Base-by-base conservation (phyloP, 2,888 invertebrate species). In the Cordylochernes scorpioides region DNA sequence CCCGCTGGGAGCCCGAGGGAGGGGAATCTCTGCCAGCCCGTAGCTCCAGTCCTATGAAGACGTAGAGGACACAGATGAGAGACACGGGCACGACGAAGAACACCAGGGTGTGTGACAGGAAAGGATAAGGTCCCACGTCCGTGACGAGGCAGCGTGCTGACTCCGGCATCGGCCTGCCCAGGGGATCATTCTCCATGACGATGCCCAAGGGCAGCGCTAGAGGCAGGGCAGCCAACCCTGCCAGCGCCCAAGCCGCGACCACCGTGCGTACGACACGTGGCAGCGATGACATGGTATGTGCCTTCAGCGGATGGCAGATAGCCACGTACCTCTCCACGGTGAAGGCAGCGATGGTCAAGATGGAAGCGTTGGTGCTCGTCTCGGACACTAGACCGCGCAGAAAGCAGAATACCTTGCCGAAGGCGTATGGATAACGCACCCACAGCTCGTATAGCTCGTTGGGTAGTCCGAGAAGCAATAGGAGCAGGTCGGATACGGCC, bases 1-100 rank as follows among this genome's bases (percentile, higher is more conserved):
- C 17, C 9, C 24, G 19, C 27, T 28, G n/a, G n/a, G 21, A 30
- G n/a, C 30, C 28, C 21, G 30, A 3, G 5, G 10, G n/a, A 10
- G 30, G 13, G 13, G 16, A 9, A 19, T 13, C 14, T 24, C 15
- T 12, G 12, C 10, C 25, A 24, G 15, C 14, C 10, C 42, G 28
- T 6, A 44, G 28, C 17, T 34, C 31, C 12, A 42, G 10, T 2
- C 51, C 54, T 27, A 56, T 57, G 15, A 51, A 34, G 10, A 48
- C 44, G 47, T 82, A 82, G 37, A 82, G 57, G 38, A 75, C 70
- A 17, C 60, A 67, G 48, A 80, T 77, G 35, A 78, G 60, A 19
- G 71, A 71, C 75, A 82, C 77, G 3, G 80, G 80, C 25, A 70
- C 66, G 22, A 75, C 65, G 50, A 82, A 82, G 54, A 80, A 75